phyloP scores from a whole-genome alignment of 1,140 invertebrate species.

The Danaus plexippus region DNA sequence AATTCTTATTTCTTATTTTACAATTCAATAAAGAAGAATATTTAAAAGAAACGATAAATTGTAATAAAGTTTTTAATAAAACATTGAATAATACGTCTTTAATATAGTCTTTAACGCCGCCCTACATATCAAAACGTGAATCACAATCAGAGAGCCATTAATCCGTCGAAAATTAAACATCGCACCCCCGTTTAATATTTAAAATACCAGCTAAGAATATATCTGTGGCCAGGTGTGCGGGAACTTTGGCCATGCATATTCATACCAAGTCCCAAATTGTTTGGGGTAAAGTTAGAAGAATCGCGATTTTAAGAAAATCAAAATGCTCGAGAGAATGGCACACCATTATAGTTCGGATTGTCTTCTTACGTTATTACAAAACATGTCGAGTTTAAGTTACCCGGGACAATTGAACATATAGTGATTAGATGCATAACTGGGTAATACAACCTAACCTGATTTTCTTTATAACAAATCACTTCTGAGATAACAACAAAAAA shows the following conservation, averaged over 20 bases:
- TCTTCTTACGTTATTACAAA: too few relatives aligned
- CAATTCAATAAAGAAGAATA: too few relatives aligned
- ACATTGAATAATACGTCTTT: slow-evolving; percentile 8
- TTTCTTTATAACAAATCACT: too few relatives aligned
- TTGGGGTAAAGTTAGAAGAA: slow-evolving; percentile 18
- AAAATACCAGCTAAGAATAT: slow-evolving; percentile 26
- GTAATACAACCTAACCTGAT: too few relatives aligned
- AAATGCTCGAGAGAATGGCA: too few relatives aligned
- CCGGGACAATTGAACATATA: too few relatives aligned
- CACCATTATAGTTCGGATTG: not conserved
- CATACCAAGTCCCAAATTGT: slow-evolving; percentile 28
- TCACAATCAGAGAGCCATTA: slow-evolving; percentile 22
- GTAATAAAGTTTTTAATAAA: too few relatives aligned
- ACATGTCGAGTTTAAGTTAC: too few relatives aligned
- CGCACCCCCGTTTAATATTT: slow-evolving; percentile 28
- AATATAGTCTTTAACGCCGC: slow-evolving; percentile 5
- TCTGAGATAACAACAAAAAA: too few relatives aligned
- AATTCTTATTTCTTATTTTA: too few relatives aligned
- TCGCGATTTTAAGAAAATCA: not conserved
- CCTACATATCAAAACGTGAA: slow-evolving; percentile 8
- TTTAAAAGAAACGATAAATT: too few relatives aligned
- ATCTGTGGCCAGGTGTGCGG: slow-evolving; percentile 26
- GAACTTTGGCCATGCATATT: slow-evolving; percentile 32
- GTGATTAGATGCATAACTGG: too few relatives aligned
- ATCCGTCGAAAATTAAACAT: slow-evolving; percentile 26